A percentile compares a stretch with the other conserved stretches of the same genome.
Evolutionary conservation across 1,140 invertebrate genomes (phyloP).

Genomic region (Drosophila repleta): DNA sequence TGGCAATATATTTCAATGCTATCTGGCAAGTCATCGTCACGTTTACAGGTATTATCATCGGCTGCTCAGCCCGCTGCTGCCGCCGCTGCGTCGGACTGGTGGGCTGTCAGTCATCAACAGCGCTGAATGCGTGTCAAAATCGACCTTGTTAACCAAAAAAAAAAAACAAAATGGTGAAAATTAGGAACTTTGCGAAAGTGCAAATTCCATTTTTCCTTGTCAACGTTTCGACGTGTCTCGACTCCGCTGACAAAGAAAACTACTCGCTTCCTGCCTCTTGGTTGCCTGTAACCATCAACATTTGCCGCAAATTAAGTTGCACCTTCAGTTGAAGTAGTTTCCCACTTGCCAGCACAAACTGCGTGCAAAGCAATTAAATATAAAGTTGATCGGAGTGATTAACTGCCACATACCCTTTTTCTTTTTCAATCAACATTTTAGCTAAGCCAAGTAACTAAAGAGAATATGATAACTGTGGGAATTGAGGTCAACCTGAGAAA

Average conservation of each 20-base stretch:
- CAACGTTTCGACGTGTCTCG: slow-evolving; percentile 52
- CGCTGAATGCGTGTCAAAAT: slow-evolving; percentile 3
- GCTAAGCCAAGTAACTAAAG: too few species aligned
- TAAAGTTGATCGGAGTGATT: background rate
- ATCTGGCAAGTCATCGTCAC: slow-evolving; percentile 69
- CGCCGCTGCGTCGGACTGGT: background rate
- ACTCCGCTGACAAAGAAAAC: slow-evolving; percentile 23
- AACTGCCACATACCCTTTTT: background rate
- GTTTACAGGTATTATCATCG: slow-evolving; percentile 70
- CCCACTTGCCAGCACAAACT: slow-evolving; percentile 15
- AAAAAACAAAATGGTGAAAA: slow-evolving; percentile 18
- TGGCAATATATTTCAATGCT: slow-evolving; percentile 64
- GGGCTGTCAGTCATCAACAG: slow-evolving; percentile 18
- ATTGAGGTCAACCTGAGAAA: background rate
- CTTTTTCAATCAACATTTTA: too few species aligned
- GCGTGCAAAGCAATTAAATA: background rate
- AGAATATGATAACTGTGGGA: too few species aligned
- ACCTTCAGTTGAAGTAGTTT: slow-evolving; percentile 37
- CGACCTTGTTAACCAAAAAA: slow-evolving; percentile 42
- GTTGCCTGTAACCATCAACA: slow-evolving; percentile 7
- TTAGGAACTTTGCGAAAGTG: slow-evolving; percentile 52
- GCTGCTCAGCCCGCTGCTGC: background rate
- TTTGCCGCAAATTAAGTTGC: slow-evolving; percentile 23
- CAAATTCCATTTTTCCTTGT: slow-evolving; percentile 68
- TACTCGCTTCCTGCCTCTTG: slow-evolving; percentile 6